These are phyloP conservation scores for Phaonia tiefii DNA, from an alignment of 2,888 invertebrate species.

Conservation along the genomic window DNA sequence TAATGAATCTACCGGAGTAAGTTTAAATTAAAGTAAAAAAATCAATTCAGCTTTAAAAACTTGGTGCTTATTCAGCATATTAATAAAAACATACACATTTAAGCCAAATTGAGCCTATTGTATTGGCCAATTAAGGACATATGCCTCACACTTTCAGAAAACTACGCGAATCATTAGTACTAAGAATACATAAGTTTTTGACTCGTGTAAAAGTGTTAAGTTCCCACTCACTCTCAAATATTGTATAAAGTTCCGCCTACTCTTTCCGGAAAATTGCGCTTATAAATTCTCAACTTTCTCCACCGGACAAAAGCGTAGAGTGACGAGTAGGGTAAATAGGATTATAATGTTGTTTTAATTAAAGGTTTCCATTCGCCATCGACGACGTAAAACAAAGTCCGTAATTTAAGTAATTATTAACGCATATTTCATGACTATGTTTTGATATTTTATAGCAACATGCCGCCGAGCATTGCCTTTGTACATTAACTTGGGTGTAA, in stretches of 20 bases:
- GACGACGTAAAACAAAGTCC: not conserved
- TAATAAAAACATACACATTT: too few species aligned
- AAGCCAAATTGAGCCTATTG: too few species aligned
- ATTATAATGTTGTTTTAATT: slow-evolving; percentile 13
- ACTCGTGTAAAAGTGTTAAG: too few species aligned
- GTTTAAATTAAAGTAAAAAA: too few species aligned
- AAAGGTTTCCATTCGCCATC: not conserved
- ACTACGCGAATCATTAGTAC: not conserved
- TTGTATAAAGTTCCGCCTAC: too few species aligned
- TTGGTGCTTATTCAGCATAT: too few species aligned
- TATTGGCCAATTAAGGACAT: too few species aligned
- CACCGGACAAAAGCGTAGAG: not conserved
- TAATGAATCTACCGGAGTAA: too few species aligned
- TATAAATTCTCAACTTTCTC: not conserved
- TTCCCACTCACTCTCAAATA: not conserved
- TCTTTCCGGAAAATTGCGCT: too few species aligned
- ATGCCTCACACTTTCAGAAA: too few species aligned
- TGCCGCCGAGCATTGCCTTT: slow-evolving; percentile 1
- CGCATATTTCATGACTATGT: not conserved
- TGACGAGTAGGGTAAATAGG: not conserved
- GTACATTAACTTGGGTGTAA: slow-evolving; percentile 40
- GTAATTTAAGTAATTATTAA: slow-evolving; percentile 23
- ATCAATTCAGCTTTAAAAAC: too few species aligned
- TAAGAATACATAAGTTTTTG: not conserved
- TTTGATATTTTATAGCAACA: not conserved